Evolutionary conservation across 2,888 invertebrate species (phyloP), one percentile per base, ranked within the genome.

Genomic region (Nymphalis polychloros): DNA sequence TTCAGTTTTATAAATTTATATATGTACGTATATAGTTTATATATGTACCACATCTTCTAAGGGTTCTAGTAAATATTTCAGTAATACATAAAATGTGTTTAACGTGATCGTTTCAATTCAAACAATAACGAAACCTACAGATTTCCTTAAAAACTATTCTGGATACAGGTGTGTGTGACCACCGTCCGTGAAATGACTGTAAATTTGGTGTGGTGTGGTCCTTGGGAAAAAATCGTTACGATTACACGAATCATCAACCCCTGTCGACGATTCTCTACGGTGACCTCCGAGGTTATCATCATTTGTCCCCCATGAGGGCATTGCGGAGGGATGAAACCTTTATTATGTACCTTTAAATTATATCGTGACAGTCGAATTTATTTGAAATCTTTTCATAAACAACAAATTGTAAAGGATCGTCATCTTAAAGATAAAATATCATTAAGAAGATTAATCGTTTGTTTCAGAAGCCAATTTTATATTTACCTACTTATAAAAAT

Each of bases 121-220:
- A 8, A 50, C 19, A 50, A 50, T 3, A 53, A 5, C 6, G 1
- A 53, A 23, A 60, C 63, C 63, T 35, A 61, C 31, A 47, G 59
- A 50, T 27, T 67, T 55, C 23, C 49, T 48, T 68, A 68, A 72
- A 70, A 61, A 62, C 55, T 41, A 61, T 59, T 46, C 46, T 19
- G 48, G 61, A 66, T 59, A 73, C 76, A 76, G 76, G 74, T 89
- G 90, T 90, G 89, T 90, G 91, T 90, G 89, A 88, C 78, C 82
- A 77, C 84, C 83, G 83, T 79, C 87, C 92, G 89, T 92, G 92
- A 92, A 92, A 92, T 92, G 85, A 85, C 82, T 84, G 87, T 88
- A 86, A 87, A 88, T 88, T 88, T 85, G 84, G 85, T 84, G 82
- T 90, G 89, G 92, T 92, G 92, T 92, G 92, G 92, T 92, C 92